These are phyloP conservation scores for Gyrodactylus salaris DNA, from an alignment of 1,140 invertebrate genomes.

Conservation along the genomic window DNA sequence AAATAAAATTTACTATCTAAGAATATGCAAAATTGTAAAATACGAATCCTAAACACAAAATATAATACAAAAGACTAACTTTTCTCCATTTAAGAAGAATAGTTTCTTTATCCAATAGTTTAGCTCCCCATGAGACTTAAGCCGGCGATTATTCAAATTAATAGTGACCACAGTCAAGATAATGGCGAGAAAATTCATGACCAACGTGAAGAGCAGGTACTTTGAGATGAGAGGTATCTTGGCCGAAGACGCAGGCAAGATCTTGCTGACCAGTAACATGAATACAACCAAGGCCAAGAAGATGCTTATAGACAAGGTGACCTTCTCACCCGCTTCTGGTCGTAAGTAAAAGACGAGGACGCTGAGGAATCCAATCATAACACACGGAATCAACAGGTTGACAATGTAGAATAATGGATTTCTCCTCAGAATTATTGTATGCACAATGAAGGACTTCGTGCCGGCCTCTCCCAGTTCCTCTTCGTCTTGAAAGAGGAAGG, in stretches of 20 bases:
- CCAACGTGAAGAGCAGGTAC: conserved; percentile 90
- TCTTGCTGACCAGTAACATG: conserved; percentile 80
- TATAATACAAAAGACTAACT: too few species aligned
- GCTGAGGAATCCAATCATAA: conserved; percentile 85
- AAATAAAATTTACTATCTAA: too few species aligned
- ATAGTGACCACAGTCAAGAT: conserved; percentile 91
- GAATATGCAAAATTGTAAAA: too few species aligned
- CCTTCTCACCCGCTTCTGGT: conserved; percentile 31
- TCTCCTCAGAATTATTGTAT: conserved; percentile 28
- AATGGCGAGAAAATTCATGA: conserved; percentile 97
- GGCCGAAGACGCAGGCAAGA: conserved; percentile 58
- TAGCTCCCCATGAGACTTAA: conserved; percentile 30
- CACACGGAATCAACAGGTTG: conserved; percentile 85
- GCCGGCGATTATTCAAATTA: conserved; percentile 95
- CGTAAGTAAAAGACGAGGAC: conserved; percentile 90
- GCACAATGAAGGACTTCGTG: background rate
- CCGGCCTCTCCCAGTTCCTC: background rate
- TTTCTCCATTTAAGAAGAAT: background rate
- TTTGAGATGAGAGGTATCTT: conserved; percentile 40
- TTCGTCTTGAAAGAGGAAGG: background rate
- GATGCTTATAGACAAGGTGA: conserved; percentile 84
- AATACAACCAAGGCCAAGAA: conserved; percentile 95
- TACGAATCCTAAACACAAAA: too few species aligned
- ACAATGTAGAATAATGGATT: conserved; percentile 97
- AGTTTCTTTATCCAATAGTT: background rate